Evolutionary conservation across 2,888 invertebrate species (phyloP).

Genomic region (Sussaba pulchella): DNA sequence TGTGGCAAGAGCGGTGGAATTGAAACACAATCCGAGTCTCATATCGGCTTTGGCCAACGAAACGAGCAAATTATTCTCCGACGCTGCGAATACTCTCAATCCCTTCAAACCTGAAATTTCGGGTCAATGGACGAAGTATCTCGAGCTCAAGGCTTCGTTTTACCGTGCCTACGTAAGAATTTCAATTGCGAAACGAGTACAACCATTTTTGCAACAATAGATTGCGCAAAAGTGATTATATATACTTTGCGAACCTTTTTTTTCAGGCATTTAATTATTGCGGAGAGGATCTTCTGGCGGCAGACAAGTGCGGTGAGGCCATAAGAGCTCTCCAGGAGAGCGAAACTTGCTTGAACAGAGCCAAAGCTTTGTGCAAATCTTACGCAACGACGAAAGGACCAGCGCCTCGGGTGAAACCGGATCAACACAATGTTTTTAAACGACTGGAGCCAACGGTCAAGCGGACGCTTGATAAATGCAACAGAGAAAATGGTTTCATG

Average conservation of each 20-base stretch:
- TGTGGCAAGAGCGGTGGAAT: constrained; percentile 87
- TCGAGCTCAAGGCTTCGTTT: constrained; percentile 86
- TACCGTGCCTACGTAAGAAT: constrained; percentile 87
- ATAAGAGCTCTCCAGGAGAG: constrained; percentile 87
- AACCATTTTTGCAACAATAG: not conserved
- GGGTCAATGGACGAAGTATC: constrained; percentile 87
- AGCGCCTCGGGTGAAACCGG: constrained; percentile 86
- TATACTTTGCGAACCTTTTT: not conserved
- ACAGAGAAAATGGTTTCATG: constrained; percentile 88
- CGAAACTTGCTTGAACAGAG: constrained; percentile 84
- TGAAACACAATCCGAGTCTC: constrained; percentile 87
- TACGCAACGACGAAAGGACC: constrained; percentile 86
- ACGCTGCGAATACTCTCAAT: constrained; percentile 86
- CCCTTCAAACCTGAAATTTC: constrained; percentile 85
- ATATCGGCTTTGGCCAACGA: constrained; percentile 87
- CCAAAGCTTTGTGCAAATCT: constrained; percentile 85
- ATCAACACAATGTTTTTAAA: constrained; percentile 87
- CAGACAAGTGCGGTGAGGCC: constrained; percentile 88
- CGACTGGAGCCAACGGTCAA: constrained; percentile 86
- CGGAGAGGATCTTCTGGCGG: constrained; percentile 86
- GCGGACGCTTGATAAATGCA: constrained; percentile 87
- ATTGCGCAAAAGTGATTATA: not conserved
- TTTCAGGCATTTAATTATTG: constrained; percentile 87
- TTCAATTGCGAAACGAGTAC: not conserved
- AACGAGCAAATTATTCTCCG: constrained; percentile 86